Base-by-base conservation (phyloP, 1,140 invertebrate species). In the Notospermus geniculatus region DNA sequence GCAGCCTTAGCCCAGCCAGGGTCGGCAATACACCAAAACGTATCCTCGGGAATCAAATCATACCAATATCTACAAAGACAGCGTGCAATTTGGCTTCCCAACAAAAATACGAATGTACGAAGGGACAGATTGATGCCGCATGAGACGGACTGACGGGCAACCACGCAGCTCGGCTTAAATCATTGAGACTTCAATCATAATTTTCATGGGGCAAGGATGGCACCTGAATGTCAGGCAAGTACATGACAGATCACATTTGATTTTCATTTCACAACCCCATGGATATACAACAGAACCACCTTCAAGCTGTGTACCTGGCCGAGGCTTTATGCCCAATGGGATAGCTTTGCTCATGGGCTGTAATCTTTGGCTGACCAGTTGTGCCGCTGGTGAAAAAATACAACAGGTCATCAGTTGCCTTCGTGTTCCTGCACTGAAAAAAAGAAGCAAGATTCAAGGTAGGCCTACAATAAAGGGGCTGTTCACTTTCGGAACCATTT, bases 381-480 rank as follows among this genome's bases (percentile, higher is more conserved):
- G 84, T 85, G 9, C 84, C 84, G 65, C 82, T 84, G 4, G 83
- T 84, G 66, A 85, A 85, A 64, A 80, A 85, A 27, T 83, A 59
- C 22, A 76, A 78, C 76, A 76, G 80, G 29, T 69, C 67, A 52
- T 83, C 80, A 66, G 69, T 64, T 23, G 74, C 68, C 60, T 64
- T 73, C 7, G 78, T 82, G 19, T 76, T 61, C 0, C 69, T 69
- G 67, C 68, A 74, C 71, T 73, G 39, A 17, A 71, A 68, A n/a
- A 30, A 46, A 57, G 50, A 46, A 60, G 45, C 54, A 32, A 29
- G 45, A n/a, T n/a, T n/a, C n/a, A n/a, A n/a, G n/a, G n/a, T n/a
- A n/a, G n/a, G n/a, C n/a, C n/a, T n/a, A n/a, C n/a, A n/a, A n/a
- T n/a, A n/a, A n/a, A n/a, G n/a, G n/a, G n/a, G n/a, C n/a, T n/a